phyloP scores from a whole-genome alignment of 1,140 invertebrate species.

The Heliconius himera region DNA sequence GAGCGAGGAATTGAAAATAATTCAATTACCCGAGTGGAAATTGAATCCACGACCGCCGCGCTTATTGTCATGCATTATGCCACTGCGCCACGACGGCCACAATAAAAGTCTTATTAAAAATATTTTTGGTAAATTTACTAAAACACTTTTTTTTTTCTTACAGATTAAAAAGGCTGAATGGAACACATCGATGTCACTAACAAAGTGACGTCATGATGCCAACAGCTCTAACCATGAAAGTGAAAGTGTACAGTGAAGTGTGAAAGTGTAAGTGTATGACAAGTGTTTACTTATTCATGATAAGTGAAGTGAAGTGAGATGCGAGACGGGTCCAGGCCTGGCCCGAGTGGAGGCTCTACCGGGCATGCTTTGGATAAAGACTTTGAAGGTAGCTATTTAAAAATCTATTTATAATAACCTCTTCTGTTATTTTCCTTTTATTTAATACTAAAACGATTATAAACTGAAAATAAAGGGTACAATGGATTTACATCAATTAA shows the following conservation, averaged over 20 bases:
- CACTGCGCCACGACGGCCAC: too few species aligned
- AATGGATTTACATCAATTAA: too few species aligned
- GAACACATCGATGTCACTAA: constrained; percentile 8
- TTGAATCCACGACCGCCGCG: too few species aligned
- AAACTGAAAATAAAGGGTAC: too few species aligned
- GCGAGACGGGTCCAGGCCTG: constrained; percentile 69
- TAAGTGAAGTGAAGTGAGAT: constrained; percentile 63
- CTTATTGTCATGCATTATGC: too few species aligned
- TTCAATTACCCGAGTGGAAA: too few species aligned
- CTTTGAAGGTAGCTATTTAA: constrained; percentile 26
- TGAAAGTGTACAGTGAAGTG: constrained; percentile 12
- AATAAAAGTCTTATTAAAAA: too few species aligned
- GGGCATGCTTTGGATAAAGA: constrained; percentile 54
- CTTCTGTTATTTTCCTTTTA: neutral
- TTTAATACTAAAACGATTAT: too few species aligned
- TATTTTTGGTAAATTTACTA: neutral
- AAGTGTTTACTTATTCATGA: constrained; percentile 48
- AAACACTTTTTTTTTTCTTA: constrained; percentile 28
- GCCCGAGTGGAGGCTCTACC: constrained; percentile 64
- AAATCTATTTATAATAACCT: neutral
- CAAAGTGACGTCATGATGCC: constrained; percentile 27
- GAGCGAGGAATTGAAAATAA: too few species aligned
- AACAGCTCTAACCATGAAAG: neutral
- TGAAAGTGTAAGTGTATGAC: constrained; percentile 30
- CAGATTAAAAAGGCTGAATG: constrained; percentile 30